Percentiles rank a stretch among this genome's conserved stretches.
Evolutionary conservation across 2,888 invertebrate species (phyloP).

Genomic region (Fragum whitleyi): DNA sequence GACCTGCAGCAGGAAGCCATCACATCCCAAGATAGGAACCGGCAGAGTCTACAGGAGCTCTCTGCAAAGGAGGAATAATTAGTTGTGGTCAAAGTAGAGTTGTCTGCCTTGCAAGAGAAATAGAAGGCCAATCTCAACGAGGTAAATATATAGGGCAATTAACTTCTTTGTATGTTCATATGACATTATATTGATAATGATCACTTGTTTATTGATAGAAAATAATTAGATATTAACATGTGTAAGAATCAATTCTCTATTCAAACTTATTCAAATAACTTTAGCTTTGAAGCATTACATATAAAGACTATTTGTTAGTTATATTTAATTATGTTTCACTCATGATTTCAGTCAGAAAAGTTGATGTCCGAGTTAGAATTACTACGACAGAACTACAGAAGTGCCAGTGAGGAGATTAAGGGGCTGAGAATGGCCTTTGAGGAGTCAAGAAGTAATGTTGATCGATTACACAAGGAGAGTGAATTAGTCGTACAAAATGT

Average conservation of each 20-base stretch:
- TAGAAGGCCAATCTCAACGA: slow-evolving; percentile 79
- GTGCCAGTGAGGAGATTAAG: slow-evolving; percentile 82
- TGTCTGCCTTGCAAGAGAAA: slow-evolving; percentile 81
- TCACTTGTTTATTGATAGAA: too few species aligned
- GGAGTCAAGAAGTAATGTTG: slow-evolving; percentile 83
- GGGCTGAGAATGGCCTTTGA: slow-evolving; percentile 82
- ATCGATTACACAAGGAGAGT: slow-evolving; percentile 83
- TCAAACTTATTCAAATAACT: too few species aligned
- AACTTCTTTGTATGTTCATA: too few species aligned
- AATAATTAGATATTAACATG: too few species aligned
- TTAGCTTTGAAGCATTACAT: too few species aligned
- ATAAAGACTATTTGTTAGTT: too few species aligned
- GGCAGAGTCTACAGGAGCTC: slow-evolving; percentile 80
- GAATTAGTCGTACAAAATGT: slow-evolving; percentile 85
- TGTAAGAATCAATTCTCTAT: too few species aligned
- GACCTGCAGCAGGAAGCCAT: slow-evolving; percentile 80
- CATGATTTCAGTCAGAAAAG: slow-evolving; percentile 77
- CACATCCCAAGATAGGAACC: slow-evolving; percentile 79
- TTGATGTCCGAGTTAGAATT: slow-evolving; percentile 78
- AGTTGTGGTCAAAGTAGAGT: slow-evolving; percentile 81
- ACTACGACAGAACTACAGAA: slow-evolving; percentile 79
- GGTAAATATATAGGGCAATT: too few species aligned
- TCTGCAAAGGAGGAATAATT: slow-evolving; percentile 82
- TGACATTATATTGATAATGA: too few species aligned
- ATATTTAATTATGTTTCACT: too few species aligned